Base-by-base conservation (phyloP, 2,797 vertebrate genomes). In the Micromesistius poutassou region DNA sequence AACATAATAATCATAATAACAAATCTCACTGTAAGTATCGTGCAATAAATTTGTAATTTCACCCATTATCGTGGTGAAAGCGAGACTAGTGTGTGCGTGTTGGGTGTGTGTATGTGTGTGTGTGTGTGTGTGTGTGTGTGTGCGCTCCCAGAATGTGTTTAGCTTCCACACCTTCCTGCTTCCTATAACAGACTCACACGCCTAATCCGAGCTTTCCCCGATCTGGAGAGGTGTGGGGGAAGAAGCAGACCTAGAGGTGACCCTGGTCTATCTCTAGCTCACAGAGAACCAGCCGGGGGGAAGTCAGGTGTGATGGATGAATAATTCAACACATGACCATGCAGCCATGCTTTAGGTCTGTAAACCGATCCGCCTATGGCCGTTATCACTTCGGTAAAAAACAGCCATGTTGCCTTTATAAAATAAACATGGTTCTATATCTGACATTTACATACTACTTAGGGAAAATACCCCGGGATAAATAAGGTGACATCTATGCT, bases 301-400 rank as follows among this genome's bases (percentile, higher is more conserved):
- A 88, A 89, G 83, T 81, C 5, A 84, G 90, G 88, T 85, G 77
- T 80, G 79, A 84, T 79, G 71, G 16, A 91, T 93, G 87, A 91
- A 92, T 93, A 91, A 92, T 92, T 87, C 82, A 93, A n/a, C 55
- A 25, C 55, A 62, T 25, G 74, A 87, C 80, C 79, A 84, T 88
- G 85, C 88, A 83, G 79, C 80, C 73, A 84, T 80, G 88, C 46
- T 5, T 5, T 12, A 3, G 1, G 16, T 22, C 55, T 4, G 55
- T 62, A 62, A 62, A 62, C 46, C 46, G 4, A 55, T 55, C 46
- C 46, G 1, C 16, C 16, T 1, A 55, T 22, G 46, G 46, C 46
- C 16, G n/a, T 62, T 19, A 19, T 62, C 55, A 22, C 55, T 25
- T n/a, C 16, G 1, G 22, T 62, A 62, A 22, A 19, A 25, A 19